Base-by-base conservation (phyloP, 2,797 vertebrate genomes). In the Loris lydekkerianus region DNA sequence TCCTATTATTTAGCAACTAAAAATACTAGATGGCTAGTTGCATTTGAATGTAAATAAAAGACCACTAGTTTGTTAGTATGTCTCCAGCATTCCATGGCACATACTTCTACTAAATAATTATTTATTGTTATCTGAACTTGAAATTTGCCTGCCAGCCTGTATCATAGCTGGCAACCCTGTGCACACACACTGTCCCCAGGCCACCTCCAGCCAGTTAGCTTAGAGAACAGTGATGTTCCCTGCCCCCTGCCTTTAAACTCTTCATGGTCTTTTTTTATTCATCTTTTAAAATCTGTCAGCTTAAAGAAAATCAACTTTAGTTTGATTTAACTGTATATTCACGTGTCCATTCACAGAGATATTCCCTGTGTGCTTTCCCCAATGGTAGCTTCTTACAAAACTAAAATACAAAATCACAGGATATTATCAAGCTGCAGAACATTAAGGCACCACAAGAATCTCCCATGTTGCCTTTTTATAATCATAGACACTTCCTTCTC, bases 1-100 rank as follows among this genome's bases (percentile, higher is more conserved):
- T 76, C 56, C 58, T 9, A 40, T 10, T 37, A 90, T 56, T 89
- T 75, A 49, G 34, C 60, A 90, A 60, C n/a, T 43, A 34, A 90
- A 78, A 73, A 34, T 40, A 65, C 25, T 31, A 46, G 63, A 69
- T 69, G 77, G 20, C 61, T 67, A 60, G 70, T 86, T 93, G 49
- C 10, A 93, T 88, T 53, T 72, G 34, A 85, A 73, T 77, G 82
- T 63, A 67, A 46, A 60, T 89, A 58, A 85, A 75, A 43, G 63
- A 18, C 31, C 34, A 27, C 31, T 40, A 60, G 5, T 37, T 93
- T 73, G 89, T 77, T 23, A 84, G 61, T 58, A 31, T 43, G 70
- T 70, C 49, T 56, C n/a, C 37, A n/a, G 0, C 76, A 67, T 75
- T 76, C 4, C 13, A 31, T 37, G 18, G 60, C 69, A 20, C 70